These are phyloP conservation scores for Rhynchomys soricoides DNA, from an alignment of 2,113 vertebrate species.

Conservation along the genomic window DNA sequence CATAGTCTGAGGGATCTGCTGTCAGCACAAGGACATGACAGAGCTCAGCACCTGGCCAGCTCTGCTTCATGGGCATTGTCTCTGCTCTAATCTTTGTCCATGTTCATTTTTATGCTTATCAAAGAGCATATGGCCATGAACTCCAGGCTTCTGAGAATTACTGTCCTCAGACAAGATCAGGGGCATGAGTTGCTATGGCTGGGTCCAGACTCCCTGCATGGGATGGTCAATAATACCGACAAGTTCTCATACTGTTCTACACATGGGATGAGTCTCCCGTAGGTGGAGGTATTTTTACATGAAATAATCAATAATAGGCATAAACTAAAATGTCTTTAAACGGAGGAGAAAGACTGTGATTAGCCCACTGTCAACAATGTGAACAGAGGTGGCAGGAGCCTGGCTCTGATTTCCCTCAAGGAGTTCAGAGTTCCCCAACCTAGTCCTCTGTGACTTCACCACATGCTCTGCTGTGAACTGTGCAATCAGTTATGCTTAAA, in stretches of 20 bases:
- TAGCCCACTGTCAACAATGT: not conserved
- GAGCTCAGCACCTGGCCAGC: no score
- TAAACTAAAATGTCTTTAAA: not conserved
- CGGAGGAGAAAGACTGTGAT: not conserved
- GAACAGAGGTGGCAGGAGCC: not conserved
- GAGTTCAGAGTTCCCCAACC: not conserved
- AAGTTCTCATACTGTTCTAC: no score
- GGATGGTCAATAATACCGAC: no score
- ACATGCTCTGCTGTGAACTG: not conserved
- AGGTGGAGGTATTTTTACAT: not conserved
- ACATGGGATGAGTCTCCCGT: not conserved
- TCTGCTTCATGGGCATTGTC: not conserved
- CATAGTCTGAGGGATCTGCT: not conserved
- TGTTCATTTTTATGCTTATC: not conserved
- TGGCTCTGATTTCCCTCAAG: not conserved
- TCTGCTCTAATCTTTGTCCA: not conserved
- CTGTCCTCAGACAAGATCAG: not conserved
- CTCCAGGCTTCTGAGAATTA: not conserved
- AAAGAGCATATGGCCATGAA: not conserved
- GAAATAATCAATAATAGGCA: not conserved
- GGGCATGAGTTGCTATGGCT: not conserved
- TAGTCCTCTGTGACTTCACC: not conserved
- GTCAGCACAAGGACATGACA: fast-evolving
- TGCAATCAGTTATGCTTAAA: not conserved
- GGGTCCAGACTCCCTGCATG: not conserved